phyloP scores from a whole-genome alignment of 2,113 vertebrate species.

The Eulemur rufifrons region DNA sequence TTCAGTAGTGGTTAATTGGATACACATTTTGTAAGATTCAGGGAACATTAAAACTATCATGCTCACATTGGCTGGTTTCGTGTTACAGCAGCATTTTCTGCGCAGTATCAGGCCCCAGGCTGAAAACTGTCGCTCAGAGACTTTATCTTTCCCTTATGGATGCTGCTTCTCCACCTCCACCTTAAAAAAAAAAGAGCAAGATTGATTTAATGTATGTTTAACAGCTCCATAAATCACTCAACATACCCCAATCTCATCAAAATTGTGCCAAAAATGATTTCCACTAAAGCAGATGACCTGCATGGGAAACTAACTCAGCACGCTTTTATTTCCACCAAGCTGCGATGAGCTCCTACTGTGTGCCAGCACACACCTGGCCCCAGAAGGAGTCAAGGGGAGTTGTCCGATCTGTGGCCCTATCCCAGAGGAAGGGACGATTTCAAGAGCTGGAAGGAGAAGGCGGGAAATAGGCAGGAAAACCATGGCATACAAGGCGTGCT shows the following conservation, averaged over 20 bases:
- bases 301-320: constrained; percentile 56
- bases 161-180: not conserved
- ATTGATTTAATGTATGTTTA: constrained; percentile 84
- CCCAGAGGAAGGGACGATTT: not conserved
- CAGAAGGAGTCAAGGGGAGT: not conserved
- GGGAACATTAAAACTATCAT: constrained; percentile 81
- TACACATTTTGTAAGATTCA: constrained; percentile 84
- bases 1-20: constrained; percentile 86
- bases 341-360: not conserved
- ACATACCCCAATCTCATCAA: constrained; percentile 74
- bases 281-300: constrained; percentile 74
- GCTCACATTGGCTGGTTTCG: constrained; percentile 74
- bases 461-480: rapidly evolving
- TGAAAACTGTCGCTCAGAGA: constrained; percentile 69
- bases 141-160: constrained; percentile 69
- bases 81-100: constrained; percentile 73
- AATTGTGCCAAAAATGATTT: constrained; percentile 74
- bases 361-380: not conserved
- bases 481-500: rapidly evolving
- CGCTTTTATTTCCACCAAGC: not conserved
- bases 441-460: no score
- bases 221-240: constrained; percentile 82
- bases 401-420: rapidly evolving
- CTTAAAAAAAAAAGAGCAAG: constrained; percentile 15
- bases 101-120: constrained; percentile 72